Evolutionary conservation across 2,797 vertebrate species (phyloP), one percentile per base, ranked within the genome.

Genomic region (Artibeus lituratus): DNA sequence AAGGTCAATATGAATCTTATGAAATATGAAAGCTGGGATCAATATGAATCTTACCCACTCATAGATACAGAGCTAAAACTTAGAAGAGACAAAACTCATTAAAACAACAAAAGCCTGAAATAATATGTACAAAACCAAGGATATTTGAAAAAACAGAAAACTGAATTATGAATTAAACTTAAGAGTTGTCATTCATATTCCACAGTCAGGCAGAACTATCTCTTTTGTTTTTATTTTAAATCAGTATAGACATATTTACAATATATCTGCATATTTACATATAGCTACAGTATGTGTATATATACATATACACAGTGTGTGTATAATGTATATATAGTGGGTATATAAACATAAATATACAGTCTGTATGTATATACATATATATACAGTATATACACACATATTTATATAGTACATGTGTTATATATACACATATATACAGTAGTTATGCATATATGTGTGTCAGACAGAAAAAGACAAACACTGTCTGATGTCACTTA

Each of bases 51-150:
- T 95, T 73, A 95, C 32, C 62, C 53, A 89, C 21, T 92, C 74
- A 87, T 4, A 26, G 65, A 94, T 77, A 29, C 85, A 37, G 37
- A 94, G 88, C 53, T 76, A 81, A 92, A 95, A 89, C 29, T 78
- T 12, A 57, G 47, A 90, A 92, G 21, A 93, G 93, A 91, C 35
- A 91, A 62, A 92, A 82, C 49, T 74, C 83, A 93, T 78, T 70
- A 95, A 93, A 96, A 88, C 72, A 95, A 80, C 42, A 93, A 84
- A 77, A 88, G 7, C 29, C 62, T 81, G 29, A 80, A 86, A 88
- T 51, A 95, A 73, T 86, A 49, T 26, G 22, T 59, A 69, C 49
- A 83, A 94, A 96, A 93, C n/a, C 29, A 82, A 96, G 32, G 44
- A 55, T 15, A 7, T 67, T 44, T 59, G 26, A 72, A 72, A 70